Percentiles rank a stretch among this genome's conserved stretches.
Evolutionary conservation across 2,113 vertebrate genomes (phyloP).

Genomic region (Aegithalos caudatus): DNA sequence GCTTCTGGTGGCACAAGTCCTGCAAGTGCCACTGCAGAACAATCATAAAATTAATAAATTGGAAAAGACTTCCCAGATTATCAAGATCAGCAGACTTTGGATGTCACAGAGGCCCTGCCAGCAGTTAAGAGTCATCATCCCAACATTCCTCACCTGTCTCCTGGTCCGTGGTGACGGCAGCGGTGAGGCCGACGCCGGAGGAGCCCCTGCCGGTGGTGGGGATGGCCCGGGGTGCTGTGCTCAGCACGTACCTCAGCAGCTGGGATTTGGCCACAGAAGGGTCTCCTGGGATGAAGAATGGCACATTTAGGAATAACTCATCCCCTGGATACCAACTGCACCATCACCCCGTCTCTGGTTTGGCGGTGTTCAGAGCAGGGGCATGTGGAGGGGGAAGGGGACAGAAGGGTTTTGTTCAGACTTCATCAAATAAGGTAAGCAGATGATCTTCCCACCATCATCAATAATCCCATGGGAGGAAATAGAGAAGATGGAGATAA

Average conservation of each 20-base stretch:
- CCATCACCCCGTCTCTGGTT: rapidly evolving
- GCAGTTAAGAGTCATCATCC: not conserved
- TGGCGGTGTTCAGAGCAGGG: not conserved
- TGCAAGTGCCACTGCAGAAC: not conserved
- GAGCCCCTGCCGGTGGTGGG: slow-evolving; percentile 97
- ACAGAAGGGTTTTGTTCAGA: not conserved
- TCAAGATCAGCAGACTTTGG: rapidly evolving
- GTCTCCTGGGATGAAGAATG: slow-evolving; percentile 78
- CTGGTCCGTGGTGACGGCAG: slow-evolving; percentile 93
- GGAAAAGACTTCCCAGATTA: not conserved
- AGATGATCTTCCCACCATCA: not conserved
- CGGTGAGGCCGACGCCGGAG: slow-evolving; percentile 91
- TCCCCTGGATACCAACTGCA: not conserved
- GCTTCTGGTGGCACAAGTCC: not conserved
- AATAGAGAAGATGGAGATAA: not conserved
- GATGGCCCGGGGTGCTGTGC: slow-evolving; percentile 90
- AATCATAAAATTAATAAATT: not conserved
- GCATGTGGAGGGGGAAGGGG: not conserved
- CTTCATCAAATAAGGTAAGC: not conserved
- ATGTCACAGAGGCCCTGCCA: not conserved
- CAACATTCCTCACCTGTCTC: slow-evolving; percentile 82
- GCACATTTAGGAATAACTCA: rapidly evolving
- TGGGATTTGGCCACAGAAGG: slow-evolving; percentile 97
- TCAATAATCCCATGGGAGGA: not conserved
- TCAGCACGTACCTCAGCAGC: slow-evolving; percentile 91